phyloP scores from a whole-genome alignment of 2,113 vertebrate genomes.

The Malaclemys terrapin region DNA sequence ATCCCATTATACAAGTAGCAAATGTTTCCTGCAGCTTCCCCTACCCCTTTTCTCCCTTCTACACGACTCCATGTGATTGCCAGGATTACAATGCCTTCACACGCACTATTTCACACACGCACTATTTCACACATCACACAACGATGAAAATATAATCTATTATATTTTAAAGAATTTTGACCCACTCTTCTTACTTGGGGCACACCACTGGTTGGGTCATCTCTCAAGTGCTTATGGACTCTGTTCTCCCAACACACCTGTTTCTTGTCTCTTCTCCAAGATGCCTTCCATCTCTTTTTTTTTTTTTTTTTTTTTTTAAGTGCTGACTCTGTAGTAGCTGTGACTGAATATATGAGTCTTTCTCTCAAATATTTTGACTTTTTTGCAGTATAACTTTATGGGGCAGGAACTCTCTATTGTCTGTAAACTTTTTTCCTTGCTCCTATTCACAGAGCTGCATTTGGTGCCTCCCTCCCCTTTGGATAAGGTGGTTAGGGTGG shows the following conservation, averaged over 20 bases:
- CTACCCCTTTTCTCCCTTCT: background rate
- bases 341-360: background rate
- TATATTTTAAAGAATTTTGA: background rate
- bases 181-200: background rate
- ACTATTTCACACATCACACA: background rate
- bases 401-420: background rate
- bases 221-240: background rate
- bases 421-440: background rate
- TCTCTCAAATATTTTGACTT: no score
- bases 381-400: no score
- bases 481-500: background rate
- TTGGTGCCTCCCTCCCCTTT: background rate
- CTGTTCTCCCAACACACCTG: background rate
- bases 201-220: background rate
- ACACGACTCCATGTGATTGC: background rate
- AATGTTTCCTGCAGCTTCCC: background rate
- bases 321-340: background rate
- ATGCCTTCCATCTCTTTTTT: background rate
- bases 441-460: no score
- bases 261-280: background rate
- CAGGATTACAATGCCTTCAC: background rate
- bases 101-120: background rate
- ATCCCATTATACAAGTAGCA: background rate
- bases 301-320: no score
- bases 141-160: background rate